These are phyloP conservation scores for Prenolepis imparis DNA, from an alignment of 2,888 invertebrate species.

Conservation along the genomic window DNA sequence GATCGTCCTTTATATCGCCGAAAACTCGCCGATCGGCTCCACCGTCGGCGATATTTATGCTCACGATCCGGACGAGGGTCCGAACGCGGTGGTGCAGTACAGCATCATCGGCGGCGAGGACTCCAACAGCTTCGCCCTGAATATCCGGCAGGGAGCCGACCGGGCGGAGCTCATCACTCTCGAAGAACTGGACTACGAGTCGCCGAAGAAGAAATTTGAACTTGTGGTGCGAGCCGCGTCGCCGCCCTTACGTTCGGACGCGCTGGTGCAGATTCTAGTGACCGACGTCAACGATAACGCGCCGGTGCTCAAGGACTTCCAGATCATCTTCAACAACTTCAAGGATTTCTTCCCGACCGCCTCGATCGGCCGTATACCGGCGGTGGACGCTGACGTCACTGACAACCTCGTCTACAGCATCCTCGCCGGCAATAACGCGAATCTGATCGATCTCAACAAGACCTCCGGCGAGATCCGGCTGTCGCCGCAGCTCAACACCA, in stretches of 20 bases:
- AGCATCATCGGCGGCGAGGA: slow-evolving; percentile 98
- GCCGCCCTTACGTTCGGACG: slow-evolving; percentile 95
- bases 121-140: slow-evolving; percentile 94
- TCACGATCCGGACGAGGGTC: slow-evolving; percentile 96
- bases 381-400: slow-evolving; percentile 97
- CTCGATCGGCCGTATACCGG: slow-evolving; percentile 96
- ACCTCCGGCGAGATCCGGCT: slow-evolving; percentile 94
- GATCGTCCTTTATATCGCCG: slow-evolving; percentile 95
- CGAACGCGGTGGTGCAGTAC: slow-evolving; percentile 96
- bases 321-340: slow-evolving; percentile 98
- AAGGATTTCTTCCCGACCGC: slow-evolving; percentile 97
- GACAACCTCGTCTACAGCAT: slow-evolving; percentile 95
- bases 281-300: slow-evolving; percentile 98
- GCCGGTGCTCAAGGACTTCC: slow-evolving; percentile 96
- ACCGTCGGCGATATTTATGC: slow-evolving; percentile 96
- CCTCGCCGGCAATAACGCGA: slow-evolving; percentile 96
- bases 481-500: slow-evolving; percentile 97
- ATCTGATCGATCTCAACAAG: slow-evolving; percentile 93
- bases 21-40: slow-evolving; percentile 98
- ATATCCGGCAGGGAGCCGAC: slow-evolving; percentile 93
- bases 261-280: slow-evolving; percentile 94
- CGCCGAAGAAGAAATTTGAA: slow-evolving; percentile 95
- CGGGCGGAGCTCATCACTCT: slow-evolving; percentile 95
- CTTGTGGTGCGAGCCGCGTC: slow-evolving; percentile 96
- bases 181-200: slow-evolving; percentile 98